Evolutionary conservation across 2,113 vertebrate genomes (phyloP), one percentile per base, ranked within the genome.

Genomic region (Xiphophorus couchianus): DNA sequence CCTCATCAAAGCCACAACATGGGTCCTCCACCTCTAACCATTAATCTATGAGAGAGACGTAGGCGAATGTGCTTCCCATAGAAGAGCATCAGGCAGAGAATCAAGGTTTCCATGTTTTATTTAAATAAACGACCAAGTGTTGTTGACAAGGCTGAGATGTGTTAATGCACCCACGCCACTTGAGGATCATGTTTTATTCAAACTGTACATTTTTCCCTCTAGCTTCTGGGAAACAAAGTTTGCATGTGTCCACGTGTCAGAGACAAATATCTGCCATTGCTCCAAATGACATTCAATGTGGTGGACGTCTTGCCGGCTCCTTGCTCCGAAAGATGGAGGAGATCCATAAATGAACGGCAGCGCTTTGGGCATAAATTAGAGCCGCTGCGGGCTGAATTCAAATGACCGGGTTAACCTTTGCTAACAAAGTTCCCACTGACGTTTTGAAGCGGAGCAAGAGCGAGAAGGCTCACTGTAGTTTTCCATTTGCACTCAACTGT

Each of bases 1-100:
- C 89, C 78, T 91, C 90, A 92, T 93, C 90, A 90, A 82, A 90
- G 87, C 83, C 85, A 29, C 92, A 83, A 89, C 89, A 85, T 85
- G 89, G 87, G 86, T 91, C 84, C 84, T 88, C 78, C 78, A 84
- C 86, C 88, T 89, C 85, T n/a, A 63, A 60, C 76, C 88, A 88
- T 91, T 86, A 78, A 91, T 90, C 87, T 89, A 86, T 12, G 19
- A 39, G 77, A 68, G 86, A 86, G 82, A 78, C 51, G 31, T 15
- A n/a, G 69, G 73, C 54, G 64, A 83, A 77, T 30, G 48, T 80
- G 61, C 82, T 87, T 82, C 78, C 71, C 67, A 4, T 12, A 68
- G 64, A 62, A 51, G 71, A 27, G 75, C 79, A 63, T 80, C 79
- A 74, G 65, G 76, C 81, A 82, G 84, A 84, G 84, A 75, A 68